Evolutionary conservation across 2,888 invertebrate genomes (phyloP), one percentile per base, ranked within the genome.

Genomic region (Teleiodes luculella): DNA sequence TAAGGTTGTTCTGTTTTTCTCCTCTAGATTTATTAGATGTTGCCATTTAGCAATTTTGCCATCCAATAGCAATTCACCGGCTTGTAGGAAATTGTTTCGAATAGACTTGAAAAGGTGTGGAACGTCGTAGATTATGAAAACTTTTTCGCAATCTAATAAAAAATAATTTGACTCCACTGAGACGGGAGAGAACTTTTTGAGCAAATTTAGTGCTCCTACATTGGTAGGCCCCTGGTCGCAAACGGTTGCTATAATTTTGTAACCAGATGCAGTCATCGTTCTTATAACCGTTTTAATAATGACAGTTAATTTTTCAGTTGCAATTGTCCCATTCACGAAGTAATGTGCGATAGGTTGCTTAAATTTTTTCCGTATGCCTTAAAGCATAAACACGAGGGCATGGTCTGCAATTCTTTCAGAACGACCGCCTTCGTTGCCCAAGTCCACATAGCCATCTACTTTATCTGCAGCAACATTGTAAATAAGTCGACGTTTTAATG

Each of bases 21-120:
- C 53, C 20, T 55, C 59, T 3, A 41, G 41, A n/a, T 64, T 53
- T 8, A 48, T 0, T 11, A 61, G 24, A 49, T 63, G 59, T 4
- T 8, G 14, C 58, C 62, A 62, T 18, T 62, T 56, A 7, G 3
- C 49, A 59, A 16, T 54, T 41, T 52, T 56, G 0, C 50, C 41
- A 13, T 36, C 36, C 36, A 36, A n/a, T n/a, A 13, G 13, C 13
- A 36, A 5, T 36, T 36, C 36, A 13, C 36, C 36, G 13, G n/a
- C 36, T 36, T 36, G 13, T 24, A 24, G 24, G 24, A 45, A 45
- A 30, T 30, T 45, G 10, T 45, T 45, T 1, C 45, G 28, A 3
- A 45, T 45, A 8, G 28, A 28, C 16, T 45, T 45, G 20, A 45
- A 45, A 6, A 45, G 30, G 20, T 45, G 45, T 16, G 45, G 45